phyloP scores from a whole-genome alignment of 2,113 vertebrate species.

The Protobothrops flavoviridis region DNA sequence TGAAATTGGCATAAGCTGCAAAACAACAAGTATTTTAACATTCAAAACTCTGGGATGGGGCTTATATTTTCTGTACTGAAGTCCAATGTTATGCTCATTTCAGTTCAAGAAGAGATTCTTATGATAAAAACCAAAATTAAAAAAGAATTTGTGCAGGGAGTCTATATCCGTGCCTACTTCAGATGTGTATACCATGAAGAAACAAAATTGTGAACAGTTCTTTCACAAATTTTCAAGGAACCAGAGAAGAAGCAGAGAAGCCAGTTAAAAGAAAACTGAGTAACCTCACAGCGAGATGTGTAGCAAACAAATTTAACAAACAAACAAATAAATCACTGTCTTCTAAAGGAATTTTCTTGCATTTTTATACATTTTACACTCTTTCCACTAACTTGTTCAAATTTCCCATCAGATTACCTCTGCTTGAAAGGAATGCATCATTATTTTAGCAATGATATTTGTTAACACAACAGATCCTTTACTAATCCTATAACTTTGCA shows the following conservation, averaged over 20 bases:
- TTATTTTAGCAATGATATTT: background rate
- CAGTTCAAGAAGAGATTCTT: background rate
- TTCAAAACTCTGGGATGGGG: background rate
- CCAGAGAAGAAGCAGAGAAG: slow-evolving; percentile 32
- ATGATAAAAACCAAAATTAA: slow-evolving; percentile 1
- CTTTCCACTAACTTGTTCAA: background rate
- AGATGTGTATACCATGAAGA: slow-evolving; percentile 19
- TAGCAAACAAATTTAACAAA: slow-evolving; percentile 25
- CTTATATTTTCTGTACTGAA: background rate
- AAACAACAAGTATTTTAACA: background rate
- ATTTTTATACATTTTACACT: background rate
- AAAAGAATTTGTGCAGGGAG: background rate
- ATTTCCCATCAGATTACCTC: background rate
- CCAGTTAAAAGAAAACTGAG: slow-evolving; percentile 41
- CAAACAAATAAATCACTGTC: background rate
- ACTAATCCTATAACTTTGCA: background rate
- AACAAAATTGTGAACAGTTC: slow-evolving; percentile 30
- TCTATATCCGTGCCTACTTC: slow-evolving; percentile 18
- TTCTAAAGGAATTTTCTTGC: background rate
- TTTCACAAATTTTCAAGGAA: slow-evolving; percentile 43
- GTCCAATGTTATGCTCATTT: background rate
- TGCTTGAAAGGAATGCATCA: background rate
- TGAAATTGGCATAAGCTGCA: background rate
- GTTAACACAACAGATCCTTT: background rate
- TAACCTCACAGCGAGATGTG: background rate